These are phyloP conservation scores for Carduelis carduelis DNA, from an alignment of 2,797 vertebrate genomes.

Conservation along the genomic window DNA sequence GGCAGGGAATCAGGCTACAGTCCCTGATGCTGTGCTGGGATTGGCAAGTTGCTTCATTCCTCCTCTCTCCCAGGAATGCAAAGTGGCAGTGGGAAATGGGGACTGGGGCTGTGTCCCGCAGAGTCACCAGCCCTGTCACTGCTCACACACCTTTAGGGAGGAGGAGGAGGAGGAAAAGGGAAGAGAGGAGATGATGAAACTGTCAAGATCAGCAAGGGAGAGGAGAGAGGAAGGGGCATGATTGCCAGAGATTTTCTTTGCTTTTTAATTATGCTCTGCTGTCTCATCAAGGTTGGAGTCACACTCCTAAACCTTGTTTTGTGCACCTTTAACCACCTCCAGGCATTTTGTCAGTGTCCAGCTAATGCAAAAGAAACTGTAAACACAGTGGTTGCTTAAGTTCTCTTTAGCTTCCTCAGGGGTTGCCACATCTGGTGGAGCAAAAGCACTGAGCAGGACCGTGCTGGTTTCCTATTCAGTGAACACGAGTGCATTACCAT, in stretches of 20 bases:
- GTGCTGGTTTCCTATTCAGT: accelerated
- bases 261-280: background rate
- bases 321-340: background rate
- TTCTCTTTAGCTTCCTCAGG: background rate
- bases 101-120: background rate
- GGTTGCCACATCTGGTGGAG: background rate
- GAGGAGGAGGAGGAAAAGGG: background rate
- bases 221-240: background rate
- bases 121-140: background rate
- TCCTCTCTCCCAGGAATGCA: background rate
- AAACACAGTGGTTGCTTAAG: background rate
- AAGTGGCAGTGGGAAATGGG: background rate
- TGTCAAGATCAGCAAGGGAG: background rate
- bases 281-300: background rate
- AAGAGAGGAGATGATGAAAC: background rate
- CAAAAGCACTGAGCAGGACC: background rate
- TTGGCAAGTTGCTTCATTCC: background rate
- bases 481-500: accelerated
- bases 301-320: background rate
- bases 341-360: background rate
- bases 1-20: background rate
- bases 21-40: background rate
- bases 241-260: background rate
- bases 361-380: background rate
- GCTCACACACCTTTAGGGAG: background rate